These are phyloP conservation scores for Peribatodes rhomboidaria DNA, from an alignment of 2,888 invertebrate species.

Conservation along the genomic window DNA sequence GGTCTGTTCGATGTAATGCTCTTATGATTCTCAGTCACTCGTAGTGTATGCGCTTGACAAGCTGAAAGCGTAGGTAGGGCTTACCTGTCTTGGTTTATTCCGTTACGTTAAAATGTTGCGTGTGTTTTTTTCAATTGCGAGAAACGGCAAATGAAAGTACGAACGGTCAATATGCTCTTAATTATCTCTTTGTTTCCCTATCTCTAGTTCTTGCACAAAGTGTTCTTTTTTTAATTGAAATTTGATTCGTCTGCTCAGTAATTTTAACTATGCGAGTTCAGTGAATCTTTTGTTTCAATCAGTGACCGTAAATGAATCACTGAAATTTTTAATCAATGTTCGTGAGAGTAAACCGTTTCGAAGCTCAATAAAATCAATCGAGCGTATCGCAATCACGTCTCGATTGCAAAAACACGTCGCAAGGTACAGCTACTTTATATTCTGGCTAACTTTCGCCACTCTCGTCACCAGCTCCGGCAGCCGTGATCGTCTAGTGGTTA, in stretches of 20 bases:
- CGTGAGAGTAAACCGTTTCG: neutral
- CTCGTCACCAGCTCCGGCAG: conserved; percentile 51
- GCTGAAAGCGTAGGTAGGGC: neutral
- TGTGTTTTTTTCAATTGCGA: neutral
- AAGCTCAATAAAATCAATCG: conserved; percentile 32
- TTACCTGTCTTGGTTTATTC: neutral
- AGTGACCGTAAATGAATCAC: conserved; percentile 1
- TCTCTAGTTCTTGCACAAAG: neutral
- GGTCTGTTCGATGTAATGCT: conserved; percentile 19
- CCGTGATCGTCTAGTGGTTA: conserved; percentile 90
- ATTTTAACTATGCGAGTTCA: conserved; percentile 4
- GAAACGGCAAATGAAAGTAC: too few species aligned
- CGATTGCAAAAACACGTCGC: conserved; percentile 6
- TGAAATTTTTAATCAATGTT: conserved; percentile 5
- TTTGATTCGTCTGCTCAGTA: neutral
- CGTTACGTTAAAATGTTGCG: neutral
- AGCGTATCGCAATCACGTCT: conserved; percentile 27
- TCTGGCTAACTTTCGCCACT: conserved; percentile 22
- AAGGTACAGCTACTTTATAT: conserved; percentile 15
- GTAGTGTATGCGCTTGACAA: neutral
- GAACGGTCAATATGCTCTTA: too few species aligned
- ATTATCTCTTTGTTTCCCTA: conserved; percentile 3
- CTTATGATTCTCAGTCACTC: conserved; percentile 12
- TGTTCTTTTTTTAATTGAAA: conserved; percentile 5
- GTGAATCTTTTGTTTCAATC: neutral